Evolutionary conservation across 2,888 invertebrate genomes (phyloP).

Genomic region (Tridacna gigas): DNA sequence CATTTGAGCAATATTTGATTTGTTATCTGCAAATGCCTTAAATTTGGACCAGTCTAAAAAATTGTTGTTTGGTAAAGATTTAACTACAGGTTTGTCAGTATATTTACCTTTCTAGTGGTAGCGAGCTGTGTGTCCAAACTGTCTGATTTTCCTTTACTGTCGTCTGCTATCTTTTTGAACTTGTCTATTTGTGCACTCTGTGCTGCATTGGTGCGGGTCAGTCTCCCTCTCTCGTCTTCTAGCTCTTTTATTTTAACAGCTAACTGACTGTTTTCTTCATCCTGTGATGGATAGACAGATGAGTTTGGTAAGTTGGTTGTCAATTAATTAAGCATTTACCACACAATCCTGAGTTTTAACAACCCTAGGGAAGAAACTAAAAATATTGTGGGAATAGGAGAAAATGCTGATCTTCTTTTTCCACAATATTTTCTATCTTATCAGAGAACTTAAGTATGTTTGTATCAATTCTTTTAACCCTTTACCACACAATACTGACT

Average conservation of each 20-base stretch:
- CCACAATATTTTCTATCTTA: no score
- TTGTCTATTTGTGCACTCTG: slow-evolving; percentile 85
- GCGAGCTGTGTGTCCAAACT: slow-evolving; percentile 81
- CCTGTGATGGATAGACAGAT: slow-evolving; percentile 66
- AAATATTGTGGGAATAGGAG: neutral
- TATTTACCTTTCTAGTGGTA: slow-evolving; percentile 80
- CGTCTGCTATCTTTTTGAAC: slow-evolving; percentile 83
- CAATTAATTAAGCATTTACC: no score
- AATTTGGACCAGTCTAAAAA: no score
- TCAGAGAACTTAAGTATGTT: no score
- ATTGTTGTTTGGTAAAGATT: no score
- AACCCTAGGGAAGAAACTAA: no score
- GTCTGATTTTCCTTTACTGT: slow-evolving; percentile 82
- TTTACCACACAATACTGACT: no score
- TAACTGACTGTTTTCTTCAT: slow-evolving; percentile 82
- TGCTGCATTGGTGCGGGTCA: slow-evolving; percentile 79
- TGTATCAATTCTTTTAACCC: no score
- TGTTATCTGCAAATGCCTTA: no score
- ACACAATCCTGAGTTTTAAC: no score
- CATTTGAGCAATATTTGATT: no score
- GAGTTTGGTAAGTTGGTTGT: neutral
- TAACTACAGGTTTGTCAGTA: no score
- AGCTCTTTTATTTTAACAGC: slow-evolving; percentile 81
- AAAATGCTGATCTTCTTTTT: neutral
- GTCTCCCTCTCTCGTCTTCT: slow-evolving; percentile 84